Base-by-base conservation (phyloP, 2,797 vertebrate genomes). In the Melanogrammus aeglefinus region DNA sequence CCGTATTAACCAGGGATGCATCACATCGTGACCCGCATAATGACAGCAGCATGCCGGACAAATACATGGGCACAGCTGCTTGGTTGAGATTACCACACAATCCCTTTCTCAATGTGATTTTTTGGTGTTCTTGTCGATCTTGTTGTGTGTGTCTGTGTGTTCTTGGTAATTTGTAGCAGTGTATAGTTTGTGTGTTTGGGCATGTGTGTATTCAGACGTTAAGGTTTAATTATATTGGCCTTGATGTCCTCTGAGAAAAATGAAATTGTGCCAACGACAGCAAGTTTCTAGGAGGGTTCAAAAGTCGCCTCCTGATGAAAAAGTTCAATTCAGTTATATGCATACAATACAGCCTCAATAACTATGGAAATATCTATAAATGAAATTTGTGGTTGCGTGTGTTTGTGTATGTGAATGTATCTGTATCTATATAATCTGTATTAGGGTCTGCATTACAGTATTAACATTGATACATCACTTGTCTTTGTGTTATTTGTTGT, bases 1-100 rank as follows among this genome's bases (percentile, higher is more conserved):
- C 77, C 83, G 79, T 81, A 86, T 89, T 88, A 89, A 87, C 83
- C 79, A 76, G 76, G 66, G 83, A 80, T 84, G 86, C 84, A 81
- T 86, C 74, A 36, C 87, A 84, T 85, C 88, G 85, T 87, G 88
- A 81, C 88, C 85, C 6, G 80, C 86, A 88, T 89, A 88, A 88
- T 80, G 86, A 83, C 80, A 69, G 2, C 36, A 85, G 77, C 79
- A 87, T 81, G 81, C 84, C 83, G 82, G 82, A 90, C 78, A 87
- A 87, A 86, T 41, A 76, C 76, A 77, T 21, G 0, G 13, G 81
- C 3, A 44, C 74, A 57, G 76, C 77, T 39, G 74, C 74, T 82
- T 80, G 74, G 79, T 86, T 84, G 75, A 80, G 27, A 90, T 89
- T 88, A 87, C 78, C 78, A 76, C 81, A 35, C 80, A 73, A 35